phyloP scores from a whole-genome alignment of 1,140 invertebrate genomes.

The Papilio dardanus region DNA sequence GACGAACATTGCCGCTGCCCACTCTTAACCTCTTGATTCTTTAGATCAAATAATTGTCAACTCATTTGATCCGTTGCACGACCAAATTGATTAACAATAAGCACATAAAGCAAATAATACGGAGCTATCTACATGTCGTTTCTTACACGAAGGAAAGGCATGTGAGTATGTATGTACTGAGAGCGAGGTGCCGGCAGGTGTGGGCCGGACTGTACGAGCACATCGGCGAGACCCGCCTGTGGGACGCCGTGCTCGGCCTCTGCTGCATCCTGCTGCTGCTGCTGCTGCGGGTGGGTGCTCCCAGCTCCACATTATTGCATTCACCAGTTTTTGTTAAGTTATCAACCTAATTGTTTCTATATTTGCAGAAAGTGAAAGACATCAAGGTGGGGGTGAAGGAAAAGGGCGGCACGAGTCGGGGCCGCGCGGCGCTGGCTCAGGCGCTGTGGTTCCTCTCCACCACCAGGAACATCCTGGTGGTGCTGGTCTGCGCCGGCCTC shows the following conservation, averaged over 20 bases:
- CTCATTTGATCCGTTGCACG: neutral
- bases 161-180: neutral
- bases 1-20: neutral
- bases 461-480: slow-evolving; percentile 90
- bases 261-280: slow-evolving; percentile 87
- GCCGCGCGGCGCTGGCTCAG: slow-evolving; percentile 79
- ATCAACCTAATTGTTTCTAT: neutral
- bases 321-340: too few relatives aligned
- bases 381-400: slow-evolving; percentile 76
- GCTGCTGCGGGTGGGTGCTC: slow-evolving; percentile 84
- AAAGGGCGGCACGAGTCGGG: slow-evolving; percentile 47
- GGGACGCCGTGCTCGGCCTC: slow-evolving; percentile 87
- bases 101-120: too few relatives aligned
- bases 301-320: neutral
- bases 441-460: slow-evolving; percentile 89
- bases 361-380: slow-evolving; percentile 88
- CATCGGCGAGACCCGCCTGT: slow-evolving; percentile 85
- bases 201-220: slow-evolving; percentile 86
- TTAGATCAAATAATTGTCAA: neutral
- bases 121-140: too few relatives aligned
- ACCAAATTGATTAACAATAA: too few relatives aligned
- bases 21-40: neutral
- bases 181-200: slow-evolving; percentile 53
- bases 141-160: neutral
- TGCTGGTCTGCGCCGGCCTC: slow-evolving; percentile 86